A percentile compares a stretch with the other conserved stretches of the same genome.
Conservation (phyloP, 2,113 vertebrate species). For the Zosterops lateralis region DNA sequence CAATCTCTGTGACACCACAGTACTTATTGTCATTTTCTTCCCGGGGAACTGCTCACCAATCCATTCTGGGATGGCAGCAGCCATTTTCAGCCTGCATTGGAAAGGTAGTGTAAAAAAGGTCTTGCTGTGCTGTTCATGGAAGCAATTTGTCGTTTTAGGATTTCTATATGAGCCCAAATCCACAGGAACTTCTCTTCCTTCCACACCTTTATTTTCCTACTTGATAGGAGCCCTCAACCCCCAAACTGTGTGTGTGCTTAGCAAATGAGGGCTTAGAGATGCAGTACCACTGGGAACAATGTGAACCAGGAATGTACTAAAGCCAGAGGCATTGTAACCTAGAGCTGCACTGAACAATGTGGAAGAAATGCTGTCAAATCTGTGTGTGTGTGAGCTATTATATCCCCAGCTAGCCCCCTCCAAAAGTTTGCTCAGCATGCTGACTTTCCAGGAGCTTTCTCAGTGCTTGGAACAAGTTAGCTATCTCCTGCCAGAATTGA, state of each 20-base stretch:
- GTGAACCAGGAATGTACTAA: neutral
- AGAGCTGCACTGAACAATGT: conserved; percentile 17
- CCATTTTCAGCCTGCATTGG: neutral
- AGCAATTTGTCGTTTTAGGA: neutral
- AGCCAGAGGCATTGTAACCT: conserved; percentile 46
- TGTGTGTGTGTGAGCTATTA: conserved; percentile 42
- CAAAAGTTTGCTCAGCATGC: conserved; percentile 66
- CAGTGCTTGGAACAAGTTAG: conserved; percentile 60
- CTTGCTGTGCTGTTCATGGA: neutral
- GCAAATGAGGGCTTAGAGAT: neutral
- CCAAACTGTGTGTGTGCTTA: neutral
- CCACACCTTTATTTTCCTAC: neutral
- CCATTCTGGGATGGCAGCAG: neutral
- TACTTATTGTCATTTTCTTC: neutral
- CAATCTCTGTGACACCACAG: neutral
- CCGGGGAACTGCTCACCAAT: neutral
- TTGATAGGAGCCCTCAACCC: neutral
- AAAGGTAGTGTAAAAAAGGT: neutral
- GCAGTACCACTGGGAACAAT: neutral
- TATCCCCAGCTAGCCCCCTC: conserved; percentile 45
- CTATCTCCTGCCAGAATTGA: conserved; percentile 48
- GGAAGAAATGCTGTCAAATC: conserved; percentile 59
- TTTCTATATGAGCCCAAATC: neutral
- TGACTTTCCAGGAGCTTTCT: conserved; percentile 69
- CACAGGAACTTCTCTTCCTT: neutral